phyloP scores from a whole-genome alignment of 2,888 invertebrate species.

The Melieria picta region DNA sequence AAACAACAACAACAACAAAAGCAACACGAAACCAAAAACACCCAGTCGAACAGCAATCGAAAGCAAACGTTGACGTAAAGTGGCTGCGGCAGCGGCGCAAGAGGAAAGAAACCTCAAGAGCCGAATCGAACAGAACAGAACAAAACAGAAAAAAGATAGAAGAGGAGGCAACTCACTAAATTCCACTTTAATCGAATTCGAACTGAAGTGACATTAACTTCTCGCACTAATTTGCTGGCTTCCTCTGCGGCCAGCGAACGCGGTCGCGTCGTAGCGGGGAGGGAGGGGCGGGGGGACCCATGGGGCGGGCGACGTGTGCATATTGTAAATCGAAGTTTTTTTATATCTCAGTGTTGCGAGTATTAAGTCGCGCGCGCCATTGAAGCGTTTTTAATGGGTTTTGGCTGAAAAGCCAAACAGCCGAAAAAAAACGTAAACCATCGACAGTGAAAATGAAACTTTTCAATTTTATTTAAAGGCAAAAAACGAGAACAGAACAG shows the following conservation, averaged over 20 bases:
- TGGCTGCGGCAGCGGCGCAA: background rate
- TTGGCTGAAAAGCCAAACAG: background rate
- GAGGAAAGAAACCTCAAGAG: constrained; percentile 11
- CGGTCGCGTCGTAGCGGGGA: too few species aligned
- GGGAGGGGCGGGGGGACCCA: too few species aligned
- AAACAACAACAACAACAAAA: background rate
- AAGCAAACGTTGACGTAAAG: background rate
- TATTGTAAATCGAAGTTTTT: background rate
- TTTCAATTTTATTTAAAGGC: constrained; percentile 17
- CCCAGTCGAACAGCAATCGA: constrained; percentile 2
- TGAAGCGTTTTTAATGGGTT: constrained; percentile 16
- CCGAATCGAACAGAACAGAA: constrained; percentile 3
- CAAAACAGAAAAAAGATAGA: constrained; percentile 17
- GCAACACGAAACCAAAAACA: background rate
- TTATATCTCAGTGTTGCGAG: background rate
- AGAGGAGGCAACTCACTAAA: constrained; percentile 36
- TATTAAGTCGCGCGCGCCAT: background rate
- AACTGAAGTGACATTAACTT: constrained; percentile 25
- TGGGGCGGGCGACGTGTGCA: too few species aligned
- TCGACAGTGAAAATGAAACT: constrained; percentile 13
- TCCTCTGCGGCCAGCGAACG: background rate
- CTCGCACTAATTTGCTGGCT: constrained; percentile 18
- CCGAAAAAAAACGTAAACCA: background rate
- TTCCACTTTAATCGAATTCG: constrained; percentile 43
- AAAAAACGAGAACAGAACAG: background rate